A percentile compares a stretch with the other conserved stretches of the same genome.
Conservation (phyloP, 1,140 invertebrate genomes). For the Thaumatotibia leucotreta region DNA sequence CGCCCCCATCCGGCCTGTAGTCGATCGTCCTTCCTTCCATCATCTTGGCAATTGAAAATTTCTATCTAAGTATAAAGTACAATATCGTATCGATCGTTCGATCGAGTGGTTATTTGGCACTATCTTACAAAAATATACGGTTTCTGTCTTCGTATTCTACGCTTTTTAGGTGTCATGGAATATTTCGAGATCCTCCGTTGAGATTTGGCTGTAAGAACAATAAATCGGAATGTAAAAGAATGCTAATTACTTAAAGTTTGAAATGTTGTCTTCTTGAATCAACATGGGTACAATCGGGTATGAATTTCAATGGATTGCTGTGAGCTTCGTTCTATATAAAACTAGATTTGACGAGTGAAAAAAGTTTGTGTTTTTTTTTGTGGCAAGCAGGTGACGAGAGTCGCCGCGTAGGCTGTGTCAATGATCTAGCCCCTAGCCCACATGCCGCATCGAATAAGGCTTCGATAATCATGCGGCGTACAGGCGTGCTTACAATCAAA, state of each 20-base stretch:
- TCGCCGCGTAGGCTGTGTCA: conserved; percentile 70
- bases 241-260: conserved; percentile 21
- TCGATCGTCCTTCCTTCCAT: conserved; percentile 80
- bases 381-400: conserved; percentile 64
- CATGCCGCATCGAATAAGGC: conserved; percentile 70
- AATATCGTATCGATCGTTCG: conserved; percentile 24
- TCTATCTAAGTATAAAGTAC: conserved; percentile 65
- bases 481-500: conserved; percentile 36
- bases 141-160: conserved; percentile 46
- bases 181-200: conserved; percentile 68
- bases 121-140: conserved; percentile 67
- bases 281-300: background rate
- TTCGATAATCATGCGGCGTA: conserved; percentile 66
- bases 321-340: conserved; percentile 61
- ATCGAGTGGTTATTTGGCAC: conserved; percentile 63
- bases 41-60: conserved; percentile 57
- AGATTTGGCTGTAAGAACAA: conserved; percentile 51
- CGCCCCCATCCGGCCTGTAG: conserved; percentile 76
- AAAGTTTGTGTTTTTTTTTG: conserved; percentile 53
- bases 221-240: conserved; percentile 18
- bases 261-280: conserved; percentile 40
- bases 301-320: conserved; percentile 17
- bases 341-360: conserved; percentile 63
- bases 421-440: conserved; percentile 71
- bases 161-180: conserved; percentile 65